Evolutionary conservation across 2,113 vertebrate genomes (phyloP).

Genomic region (Seriola dumerili): DNA sequence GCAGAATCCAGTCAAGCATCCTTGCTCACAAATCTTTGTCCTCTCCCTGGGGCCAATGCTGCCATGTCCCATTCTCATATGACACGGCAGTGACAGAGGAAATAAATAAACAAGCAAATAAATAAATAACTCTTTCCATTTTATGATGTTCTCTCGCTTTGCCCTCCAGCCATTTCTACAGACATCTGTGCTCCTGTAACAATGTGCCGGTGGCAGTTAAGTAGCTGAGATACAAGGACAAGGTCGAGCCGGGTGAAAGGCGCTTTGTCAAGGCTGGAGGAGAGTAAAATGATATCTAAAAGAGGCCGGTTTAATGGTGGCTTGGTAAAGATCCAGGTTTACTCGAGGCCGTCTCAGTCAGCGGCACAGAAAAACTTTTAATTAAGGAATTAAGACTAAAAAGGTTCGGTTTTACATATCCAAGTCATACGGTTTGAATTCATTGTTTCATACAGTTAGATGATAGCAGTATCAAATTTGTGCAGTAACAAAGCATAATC

Average conservation of each 20-base stretch:
- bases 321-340: not conserved
- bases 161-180: constrained; percentile 44
- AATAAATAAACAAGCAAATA: constrained; percentile 59
- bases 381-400: constrained; percentile 19
- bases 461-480: constrained; percentile 37
- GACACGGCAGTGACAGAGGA: constrained; percentile 38
- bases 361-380: not conserved
- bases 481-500: constrained; percentile 65
- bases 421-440: constrained; percentile 4
- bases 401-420: constrained; percentile 23
- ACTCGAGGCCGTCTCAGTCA: not conserved
- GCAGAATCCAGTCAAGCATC: constrained; percentile 38
- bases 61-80: constrained; percentile 28
- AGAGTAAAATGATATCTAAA: constrained; percentile 30
- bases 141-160: constrained; percentile 34
- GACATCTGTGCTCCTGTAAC: constrained; percentile 69
- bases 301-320: not conserved
- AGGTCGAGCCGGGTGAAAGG: constrained; percentile 49
- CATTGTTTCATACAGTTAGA: constrained; percentile 34
- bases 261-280: constrained; percentile 27
- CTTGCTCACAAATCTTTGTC: constrained; percentile 38
- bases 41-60: constrained; percentile 10
- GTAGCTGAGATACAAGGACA: constrained; percentile 50
- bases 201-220: constrained; percentile 51
- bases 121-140: constrained; percentile 62